Percentiles rank a stretch among this genome's conserved stretches.
Conservation (phyloP, 2,113 vertebrate genomes). For the Hydrolagus affinis region DNA sequence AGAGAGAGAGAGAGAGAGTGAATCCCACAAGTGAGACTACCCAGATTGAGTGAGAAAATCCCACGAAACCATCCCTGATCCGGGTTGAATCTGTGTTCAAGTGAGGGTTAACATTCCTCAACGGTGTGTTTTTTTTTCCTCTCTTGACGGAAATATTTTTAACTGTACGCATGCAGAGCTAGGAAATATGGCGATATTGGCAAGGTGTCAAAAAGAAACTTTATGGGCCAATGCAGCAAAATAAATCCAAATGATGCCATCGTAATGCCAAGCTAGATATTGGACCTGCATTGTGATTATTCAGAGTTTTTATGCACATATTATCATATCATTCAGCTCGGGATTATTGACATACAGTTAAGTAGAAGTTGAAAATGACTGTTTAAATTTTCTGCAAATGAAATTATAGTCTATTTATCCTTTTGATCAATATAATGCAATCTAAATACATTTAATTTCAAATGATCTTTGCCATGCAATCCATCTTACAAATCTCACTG, state of each 20-base stretch:
- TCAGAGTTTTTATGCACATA: constrained; percentile 44
- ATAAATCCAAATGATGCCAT: constrained; percentile 29
- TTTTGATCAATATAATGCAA: constrained; percentile 64
- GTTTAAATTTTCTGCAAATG: constrained; percentile 91
- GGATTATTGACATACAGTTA: constrained; percentile 82
- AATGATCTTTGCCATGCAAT: constrained; percentile 67
- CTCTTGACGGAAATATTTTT: constrained; percentile 18
- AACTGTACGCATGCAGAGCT: background rate
- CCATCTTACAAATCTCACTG: constrained; percentile 69
- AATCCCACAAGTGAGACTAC: too few species aligned
- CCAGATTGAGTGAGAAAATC: background rate
- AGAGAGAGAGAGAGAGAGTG: background rate
- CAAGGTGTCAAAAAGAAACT: constrained; percentile 15
- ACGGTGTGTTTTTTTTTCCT: background rate
- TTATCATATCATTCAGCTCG: constrained; percentile 90
- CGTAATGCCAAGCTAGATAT: constrained; percentile 26
- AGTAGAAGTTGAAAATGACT: constrained; percentile 69
- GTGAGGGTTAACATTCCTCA: background rate
- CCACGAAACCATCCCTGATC: background rate
- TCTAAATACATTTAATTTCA: constrained; percentile 46
- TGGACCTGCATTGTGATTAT: constrained; percentile 25
- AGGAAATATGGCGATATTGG: constrained; percentile 24
- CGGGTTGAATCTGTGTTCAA: background rate
- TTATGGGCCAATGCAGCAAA: constrained; percentile 17
- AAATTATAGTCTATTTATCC: constrained; percentile 98